Base-by-base conservation (phyloP, 1,140 invertebrate genomes). In the Drosophila lacertosa region DNA sequence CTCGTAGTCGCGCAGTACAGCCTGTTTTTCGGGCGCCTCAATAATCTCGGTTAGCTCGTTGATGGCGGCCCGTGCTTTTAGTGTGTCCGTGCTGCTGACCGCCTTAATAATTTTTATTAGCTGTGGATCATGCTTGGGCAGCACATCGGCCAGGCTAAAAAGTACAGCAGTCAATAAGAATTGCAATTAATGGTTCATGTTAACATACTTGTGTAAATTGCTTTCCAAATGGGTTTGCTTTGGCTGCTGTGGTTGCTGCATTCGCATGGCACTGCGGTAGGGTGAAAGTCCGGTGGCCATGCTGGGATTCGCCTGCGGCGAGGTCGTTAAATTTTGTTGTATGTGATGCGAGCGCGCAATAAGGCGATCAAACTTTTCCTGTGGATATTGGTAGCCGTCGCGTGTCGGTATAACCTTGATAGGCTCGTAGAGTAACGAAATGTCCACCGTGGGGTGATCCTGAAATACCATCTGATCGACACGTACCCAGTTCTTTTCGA, bases 341-440 rank as follows among this genome's bases (percentile, higher is more conserved):
- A 91, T 74, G 39, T 79, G 72, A 9, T 40, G 53, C 5, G 91
- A 89, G 3, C 57, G 64, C 13, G 86, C 60, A 37, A 91, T 54
- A 82, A 91, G 91, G 90, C 93, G 60, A 48, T 90, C 80, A 54
- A 93, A 92, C 80, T 92, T 77, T 58, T 91, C 77, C 92, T 93
- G 29, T 91, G 93, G 62, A 92, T 93, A 79, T 92, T 91, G 16
- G 77, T 93, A 72, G 91, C 92, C 73, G 91, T 91, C 78, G 82
- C 92, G 58, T 20, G 91, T 91, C 54, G 89, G 62, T 35, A 77
- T 71, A 65, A 90, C 35, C 4, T 92, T 92, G 9, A 93, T 91
- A 0, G 93, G 93, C 51, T 93, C 93, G 71, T 93, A 92, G 0
- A 93, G 80, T 67, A 93, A 92, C 64, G 92, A 92, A 16, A 93